phyloP scores from a whole-genome alignment of 2,113 vertebrate species.

The Laterallus jamaicensis region DNA sequence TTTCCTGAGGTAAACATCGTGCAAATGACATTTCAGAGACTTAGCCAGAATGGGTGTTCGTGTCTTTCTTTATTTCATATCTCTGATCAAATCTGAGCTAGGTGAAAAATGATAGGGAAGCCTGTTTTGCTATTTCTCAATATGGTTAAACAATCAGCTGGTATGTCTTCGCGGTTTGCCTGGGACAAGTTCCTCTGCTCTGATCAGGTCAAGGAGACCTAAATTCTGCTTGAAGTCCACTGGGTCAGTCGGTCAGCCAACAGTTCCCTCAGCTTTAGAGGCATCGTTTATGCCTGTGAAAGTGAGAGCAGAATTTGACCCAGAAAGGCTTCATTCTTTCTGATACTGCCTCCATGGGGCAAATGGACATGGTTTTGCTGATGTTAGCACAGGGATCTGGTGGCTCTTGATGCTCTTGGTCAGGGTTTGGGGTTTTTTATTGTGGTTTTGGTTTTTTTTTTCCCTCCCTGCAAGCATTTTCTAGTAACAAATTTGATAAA shows the following conservation, averaged over 20 bases:
- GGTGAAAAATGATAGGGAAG: slow-evolving; percentile 47
- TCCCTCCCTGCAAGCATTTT: not conserved
- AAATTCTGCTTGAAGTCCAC: slow-evolving; percentile 22
- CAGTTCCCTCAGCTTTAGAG: slow-evolving; percentile 27
- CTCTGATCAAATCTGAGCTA: slow-evolving; percentile 20
- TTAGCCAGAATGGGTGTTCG: not conserved
- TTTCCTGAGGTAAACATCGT: slow-evolving; percentile 22
- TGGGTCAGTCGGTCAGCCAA: not conserved
- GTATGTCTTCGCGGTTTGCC: not conserved
- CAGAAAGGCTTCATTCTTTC: not conserved
- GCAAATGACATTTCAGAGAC: not conserved
- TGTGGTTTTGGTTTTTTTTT: not conserved
- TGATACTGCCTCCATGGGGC: accelerated
- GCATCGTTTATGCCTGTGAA: not conserved
- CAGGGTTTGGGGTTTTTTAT: not conserved
- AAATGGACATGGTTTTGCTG: not conserved
- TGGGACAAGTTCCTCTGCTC: slow-evolving; percentile 17
- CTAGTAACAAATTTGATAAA: slow-evolving; percentile 38
- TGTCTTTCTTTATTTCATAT: slow-evolving; percentile 19
- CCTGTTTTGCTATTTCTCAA: slow-evolving; percentile 48
- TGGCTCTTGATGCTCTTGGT: not conserved
- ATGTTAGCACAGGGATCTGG: not conserved
- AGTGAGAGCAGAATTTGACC: not conserved
- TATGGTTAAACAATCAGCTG: slow-evolving; percentile 33
- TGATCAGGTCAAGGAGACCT: slow-evolving; percentile 54